Base-by-base conservation (phyloP, 2,113 vertebrate species). In the Trichechus manatus region DNA sequence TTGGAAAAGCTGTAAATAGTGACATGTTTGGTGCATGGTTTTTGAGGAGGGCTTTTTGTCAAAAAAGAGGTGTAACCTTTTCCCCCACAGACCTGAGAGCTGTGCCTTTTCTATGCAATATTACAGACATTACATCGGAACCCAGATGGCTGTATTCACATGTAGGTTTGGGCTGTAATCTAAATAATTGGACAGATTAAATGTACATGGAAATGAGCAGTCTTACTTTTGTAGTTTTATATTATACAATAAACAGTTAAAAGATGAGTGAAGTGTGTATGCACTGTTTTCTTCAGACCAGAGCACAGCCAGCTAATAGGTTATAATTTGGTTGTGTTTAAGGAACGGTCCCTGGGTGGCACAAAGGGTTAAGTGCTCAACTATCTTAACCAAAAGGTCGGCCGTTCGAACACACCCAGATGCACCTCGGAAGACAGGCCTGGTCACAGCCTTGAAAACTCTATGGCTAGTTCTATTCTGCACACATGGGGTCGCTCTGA, bases 31-130 rank as follows among this genome's bases (percentile, higher is more conserved):
- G 98, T 98, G 98, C 98, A 98, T 98, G 98, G 98, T 97, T 98
- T 98, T 98, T 98, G 96, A 98, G 97, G 98, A 98, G 97, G 98
- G 98, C 98, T 98, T 98, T 95, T 98, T 98, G 89, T 96, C 97
- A 94, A 87, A 96, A 97, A 98, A 97, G 98, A 99, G 98, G 99
- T 99, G 98, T 99, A 99, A 99, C 99, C 98, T 98, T 98, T 99
- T 39, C 72, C 98, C 98, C 99, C 99, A 99, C 99, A 99, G 99
- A 99, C 99, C 99, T 99, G 98, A 99, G 99, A 99, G 99, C 99
- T 99, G 99, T 99, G 99, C 99, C 99, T 99, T 99, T 99, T 99
- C 99, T 99, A 99, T 99, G 99, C 99, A 99, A 99, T 99, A 99
- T 99, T 99, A 99, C 99, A 99, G 99, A 99, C 98, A 98, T 98